Conservation (phyloP, 2,888 invertebrate genomes). For the Chesias legatella region DNA sequence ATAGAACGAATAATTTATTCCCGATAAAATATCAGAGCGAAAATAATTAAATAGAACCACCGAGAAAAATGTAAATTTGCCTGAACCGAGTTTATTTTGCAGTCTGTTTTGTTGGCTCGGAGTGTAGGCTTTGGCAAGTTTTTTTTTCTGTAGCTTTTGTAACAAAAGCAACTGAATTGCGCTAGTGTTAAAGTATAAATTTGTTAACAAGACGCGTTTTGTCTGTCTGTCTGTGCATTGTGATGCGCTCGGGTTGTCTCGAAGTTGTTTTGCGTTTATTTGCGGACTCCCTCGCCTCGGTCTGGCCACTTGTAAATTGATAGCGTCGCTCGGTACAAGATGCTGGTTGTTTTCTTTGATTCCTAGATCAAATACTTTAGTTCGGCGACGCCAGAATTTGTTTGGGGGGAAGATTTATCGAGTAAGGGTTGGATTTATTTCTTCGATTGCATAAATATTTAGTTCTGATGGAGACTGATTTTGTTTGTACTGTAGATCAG, state of each 20-base stretch:
- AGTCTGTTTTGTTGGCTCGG: conserved; percentile 39
- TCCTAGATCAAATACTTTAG: conserved; percentile 27
- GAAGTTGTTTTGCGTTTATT: conserved; percentile 43
- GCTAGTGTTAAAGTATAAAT: conserved; percentile 19
- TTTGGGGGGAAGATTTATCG: conserved; percentile 19
- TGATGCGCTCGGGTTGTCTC: conserved; percentile 37
- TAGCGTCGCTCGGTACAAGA: conserved; percentile 36
- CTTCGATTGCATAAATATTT: conserved; percentile 16
- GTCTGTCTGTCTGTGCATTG: conserved; percentile 27
- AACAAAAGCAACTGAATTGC: conserved; percentile 22
- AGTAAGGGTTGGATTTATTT: conserved; percentile 13
- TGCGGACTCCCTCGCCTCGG: conserved; percentile 38
- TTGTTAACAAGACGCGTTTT: conserved; percentile 17
- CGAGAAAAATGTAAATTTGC: conserved; percentile 67
- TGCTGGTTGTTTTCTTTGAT: conserved; percentile 28
- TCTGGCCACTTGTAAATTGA: conserved; percentile 49
- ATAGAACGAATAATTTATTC: conserved; percentile 39
- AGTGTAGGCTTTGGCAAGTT: conserved; percentile 39
- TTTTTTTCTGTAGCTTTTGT: conserved; percentile 22
- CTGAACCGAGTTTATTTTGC: conserved; percentile 58
- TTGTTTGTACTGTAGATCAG: conserved; percentile 4
- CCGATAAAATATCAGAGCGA: conserved; percentile 40
- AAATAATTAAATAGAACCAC: conserved; percentile 54
- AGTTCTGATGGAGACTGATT: conserved; percentile 6
- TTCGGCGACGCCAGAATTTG: conserved; percentile 11